Percentiles rank a stretch among this genome's conserved stretches.
Conservation (phyloP, 2,797 vertebrate genomes). For the Catamblyrhynchus diadema region DNA sequence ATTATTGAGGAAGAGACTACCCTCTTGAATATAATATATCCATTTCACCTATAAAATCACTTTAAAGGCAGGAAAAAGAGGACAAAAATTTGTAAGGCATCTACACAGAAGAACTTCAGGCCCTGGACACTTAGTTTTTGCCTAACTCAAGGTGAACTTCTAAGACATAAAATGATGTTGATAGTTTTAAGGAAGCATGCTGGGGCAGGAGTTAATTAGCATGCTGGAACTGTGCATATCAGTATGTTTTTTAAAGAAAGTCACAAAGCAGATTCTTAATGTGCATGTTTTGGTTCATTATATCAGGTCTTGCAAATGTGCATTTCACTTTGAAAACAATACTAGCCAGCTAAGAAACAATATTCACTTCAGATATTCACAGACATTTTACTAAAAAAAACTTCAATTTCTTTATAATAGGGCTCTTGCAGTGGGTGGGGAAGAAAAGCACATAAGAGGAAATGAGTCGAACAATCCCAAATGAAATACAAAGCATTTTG, state of each 20-base stretch:
- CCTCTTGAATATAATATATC: not conserved
- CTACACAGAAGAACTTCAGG: not conserved
- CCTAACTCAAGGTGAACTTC: not conserved
- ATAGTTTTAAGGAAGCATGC: not conserved
- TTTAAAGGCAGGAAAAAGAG: not conserved
- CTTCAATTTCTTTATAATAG: not conserved
- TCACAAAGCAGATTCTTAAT: not conserved
- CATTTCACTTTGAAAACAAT: not conserved
- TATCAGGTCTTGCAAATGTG: not conserved
- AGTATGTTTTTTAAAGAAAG: not conserved
- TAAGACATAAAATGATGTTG: not conserved
- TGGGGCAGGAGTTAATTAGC: not conserved
- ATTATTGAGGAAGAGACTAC: not conserved
- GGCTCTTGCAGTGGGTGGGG: not conserved
- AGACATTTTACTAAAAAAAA: conserved; percentile 2
- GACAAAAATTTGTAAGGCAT: not conserved
- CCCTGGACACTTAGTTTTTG: not conserved
- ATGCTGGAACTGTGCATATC: not conserved
- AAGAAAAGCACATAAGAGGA: conserved; percentile 29
- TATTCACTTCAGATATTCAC: not conserved
- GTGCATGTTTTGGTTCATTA: not conserved
- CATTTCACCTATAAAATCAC: not conserved
- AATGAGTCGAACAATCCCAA: conserved; percentile 16
- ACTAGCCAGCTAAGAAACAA: not conserved
- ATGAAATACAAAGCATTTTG: conserved; percentile 10